phyloP scores from a whole-genome alignment of 2,113 vertebrate species.

The Tyrannus savana region DNA sequence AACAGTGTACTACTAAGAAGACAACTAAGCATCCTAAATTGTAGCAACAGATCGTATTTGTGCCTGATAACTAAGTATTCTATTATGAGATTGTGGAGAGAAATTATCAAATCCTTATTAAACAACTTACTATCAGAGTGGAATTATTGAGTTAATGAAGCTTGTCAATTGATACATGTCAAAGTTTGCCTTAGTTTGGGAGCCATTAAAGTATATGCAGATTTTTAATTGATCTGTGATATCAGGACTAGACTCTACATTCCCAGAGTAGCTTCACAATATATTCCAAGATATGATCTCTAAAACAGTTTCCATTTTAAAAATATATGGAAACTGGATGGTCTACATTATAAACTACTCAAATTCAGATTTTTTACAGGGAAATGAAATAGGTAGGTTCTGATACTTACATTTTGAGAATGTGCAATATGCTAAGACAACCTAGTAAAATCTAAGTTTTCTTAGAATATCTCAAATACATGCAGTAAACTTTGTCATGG shows the following conservation, averaged over 20 bases:
- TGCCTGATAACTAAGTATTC: not conserved
- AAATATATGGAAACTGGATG: not conserved
- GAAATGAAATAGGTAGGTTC: not conserved
- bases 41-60: not conserved
- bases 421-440: not conserved
- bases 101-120: not conserved
- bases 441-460: not conserved
- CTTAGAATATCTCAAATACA: not conserved
- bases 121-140: not conserved
- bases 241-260: not conserved
- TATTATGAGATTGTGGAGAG: not conserved
- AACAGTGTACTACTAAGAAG: not conserved
- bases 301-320: not conserved
- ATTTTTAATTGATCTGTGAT: not conserved
- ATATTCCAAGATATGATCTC: not conserved
- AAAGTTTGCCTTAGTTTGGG: not conserved
- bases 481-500: not conserved
- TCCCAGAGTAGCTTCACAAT: not conserved
- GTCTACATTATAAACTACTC: not conserved
- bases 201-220: not conserved
- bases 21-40: not conserved
- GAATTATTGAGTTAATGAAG: not conserved
- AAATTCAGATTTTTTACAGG: not conserved
- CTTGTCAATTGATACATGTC: not conserved
- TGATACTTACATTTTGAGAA: not conserved